phyloP scores from a whole-genome alignment of 2,113 vertebrate genomes.

The Pimephales promelas region DNA sequence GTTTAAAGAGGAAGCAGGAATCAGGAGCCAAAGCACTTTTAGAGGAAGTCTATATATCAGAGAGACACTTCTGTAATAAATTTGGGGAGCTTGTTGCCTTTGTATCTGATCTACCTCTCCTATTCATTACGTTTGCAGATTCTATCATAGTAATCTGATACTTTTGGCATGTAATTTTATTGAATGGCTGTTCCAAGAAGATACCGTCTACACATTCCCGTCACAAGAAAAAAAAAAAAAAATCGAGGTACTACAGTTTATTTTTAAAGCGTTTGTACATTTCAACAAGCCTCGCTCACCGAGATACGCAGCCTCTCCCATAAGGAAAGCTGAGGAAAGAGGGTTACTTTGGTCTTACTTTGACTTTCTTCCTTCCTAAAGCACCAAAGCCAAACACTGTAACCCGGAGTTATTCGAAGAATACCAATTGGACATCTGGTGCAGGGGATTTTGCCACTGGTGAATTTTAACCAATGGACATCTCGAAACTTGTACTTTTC shows the following conservation, averaged over 20 bases:
- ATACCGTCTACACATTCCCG: conserved; percentile 49
- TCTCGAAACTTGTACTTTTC: conserved; percentile 80
- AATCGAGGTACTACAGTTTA: conserved; percentile 30
- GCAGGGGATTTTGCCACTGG: conserved; percentile 69
- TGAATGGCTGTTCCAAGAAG: conserved; percentile 53
- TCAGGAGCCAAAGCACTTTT: conserved; percentile 36
- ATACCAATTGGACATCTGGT: conserved; percentile 54
- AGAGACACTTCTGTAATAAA: conserved; percentile 59
- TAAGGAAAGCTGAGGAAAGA: conserved; percentile 33
- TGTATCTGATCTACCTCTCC: conserved; percentile 55
- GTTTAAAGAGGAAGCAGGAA: conserved; percentile 43
- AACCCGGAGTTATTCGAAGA: conserved; percentile 50
- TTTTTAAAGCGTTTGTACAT: conserved; percentile 50
- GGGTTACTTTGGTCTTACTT: conserved; percentile 46
- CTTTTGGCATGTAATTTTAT: conserved; percentile 58
- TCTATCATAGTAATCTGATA: conserved; percentile 59
- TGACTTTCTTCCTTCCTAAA: conserved; percentile 51
- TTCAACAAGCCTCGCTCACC: conserved; percentile 34
- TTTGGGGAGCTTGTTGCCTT: conserved; percentile 53
- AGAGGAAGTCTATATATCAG: conserved; percentile 46
- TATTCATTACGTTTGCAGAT: conserved; percentile 64
- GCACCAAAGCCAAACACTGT: conserved; percentile 55
- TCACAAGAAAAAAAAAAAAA: neutral
- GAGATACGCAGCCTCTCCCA: conserved; percentile 49
- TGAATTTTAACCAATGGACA: conserved; percentile 69